Base-by-base conservation (phyloP, 2,113 vertebrate genomes). In the Laticauda colubrina region DNA sequence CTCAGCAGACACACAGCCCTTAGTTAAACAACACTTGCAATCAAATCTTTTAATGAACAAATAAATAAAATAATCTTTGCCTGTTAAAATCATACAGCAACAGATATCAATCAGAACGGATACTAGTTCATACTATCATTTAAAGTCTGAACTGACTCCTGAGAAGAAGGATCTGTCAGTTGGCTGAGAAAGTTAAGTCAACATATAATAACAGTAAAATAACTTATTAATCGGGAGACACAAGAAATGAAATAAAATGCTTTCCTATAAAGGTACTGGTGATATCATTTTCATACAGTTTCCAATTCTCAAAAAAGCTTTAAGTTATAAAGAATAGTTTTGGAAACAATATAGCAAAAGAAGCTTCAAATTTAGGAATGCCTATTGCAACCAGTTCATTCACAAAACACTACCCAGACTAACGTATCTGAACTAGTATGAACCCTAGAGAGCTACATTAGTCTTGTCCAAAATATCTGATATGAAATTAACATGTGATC, bases 1-100 rank as follows among this genome's bases (percentile, higher is more conserved):
- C 51, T 48, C 85, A 93, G 85, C 89, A 90, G 89, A 85, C 51
- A 48, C 48, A 26, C 24, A 20, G 18, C 45, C 55, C 51, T 87
- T 90, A 75, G 89, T 88, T 57, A 87, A 85, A 69, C n/a, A 90
- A 93, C 87, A 88, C 89, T 93, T 87, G 48, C 89, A 93, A n/a
- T 87, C 81, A 90, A 90, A 21, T 39, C 89, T 90, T 61, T 87
- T 87, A 90, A 93, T n/a, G 51, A 93, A 57, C n/a, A n/a, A 64
- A 54, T 56, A 64, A 64, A 90, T 48, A 34, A 90, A 87, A 90
- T n/a, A 87, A n/a, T 4, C 15, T 26, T 61, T 86, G 56, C 81
- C 91, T 89, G 59, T 56, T 53, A 92, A 81, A 75, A 18, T 59
- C 81, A 56, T 26, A 59, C 87, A 59, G 64, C n/a, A 69, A 89